A percentile compares a stretch with the other conserved stretches of the same genome.
phyloP scores from a whole-genome alignment of 2,888 invertebrate genomes.

The Stramonita haemastoma region DNA sequence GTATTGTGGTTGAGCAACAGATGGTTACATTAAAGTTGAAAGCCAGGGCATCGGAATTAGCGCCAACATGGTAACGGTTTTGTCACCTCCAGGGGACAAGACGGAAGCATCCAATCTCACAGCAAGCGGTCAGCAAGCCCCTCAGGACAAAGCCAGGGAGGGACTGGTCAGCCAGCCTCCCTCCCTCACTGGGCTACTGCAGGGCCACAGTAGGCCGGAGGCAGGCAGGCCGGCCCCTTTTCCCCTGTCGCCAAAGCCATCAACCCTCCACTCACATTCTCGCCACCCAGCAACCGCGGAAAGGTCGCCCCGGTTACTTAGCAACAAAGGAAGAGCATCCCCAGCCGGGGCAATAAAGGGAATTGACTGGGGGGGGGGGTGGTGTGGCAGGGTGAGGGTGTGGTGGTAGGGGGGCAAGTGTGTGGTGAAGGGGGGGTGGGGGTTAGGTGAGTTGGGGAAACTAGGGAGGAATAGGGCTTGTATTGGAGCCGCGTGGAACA shows the following conservation, averaged over 20 bases:
- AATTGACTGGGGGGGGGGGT: constrained; percentile 4
- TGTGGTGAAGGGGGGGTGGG: not conserved
- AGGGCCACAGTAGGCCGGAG: not conserved
- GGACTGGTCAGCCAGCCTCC: not conserved
- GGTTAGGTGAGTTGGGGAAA: not conserved
- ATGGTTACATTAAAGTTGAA: not conserved
- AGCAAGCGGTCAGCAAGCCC: not conserved
- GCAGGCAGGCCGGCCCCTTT: too few relatives aligned
- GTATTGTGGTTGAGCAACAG: not conserved
- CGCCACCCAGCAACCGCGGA: constrained; percentile 19
- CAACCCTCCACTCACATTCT: constrained; percentile 12
- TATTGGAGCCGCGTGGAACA: not conserved
- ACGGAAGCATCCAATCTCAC: not conserved
- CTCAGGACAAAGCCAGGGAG: not conserved
- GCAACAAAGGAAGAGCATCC: constrained; percentile 20
- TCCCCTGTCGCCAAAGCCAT: not conserved
- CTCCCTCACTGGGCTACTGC: not conserved
- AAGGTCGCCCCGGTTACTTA: constrained; percentile 20
- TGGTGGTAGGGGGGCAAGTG: not conserved
- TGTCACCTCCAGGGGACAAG: not conserved
- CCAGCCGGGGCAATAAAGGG: not conserved
- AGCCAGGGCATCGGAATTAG: constrained; percentile 9
- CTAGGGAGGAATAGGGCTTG: not conserved
- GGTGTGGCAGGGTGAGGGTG: not conserved
- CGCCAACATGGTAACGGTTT: constrained; percentile 10